Evolutionary conservation across 2,888 invertebrate genomes (phyloP).

Genomic region (Drosophila melanosoma): DNA sequence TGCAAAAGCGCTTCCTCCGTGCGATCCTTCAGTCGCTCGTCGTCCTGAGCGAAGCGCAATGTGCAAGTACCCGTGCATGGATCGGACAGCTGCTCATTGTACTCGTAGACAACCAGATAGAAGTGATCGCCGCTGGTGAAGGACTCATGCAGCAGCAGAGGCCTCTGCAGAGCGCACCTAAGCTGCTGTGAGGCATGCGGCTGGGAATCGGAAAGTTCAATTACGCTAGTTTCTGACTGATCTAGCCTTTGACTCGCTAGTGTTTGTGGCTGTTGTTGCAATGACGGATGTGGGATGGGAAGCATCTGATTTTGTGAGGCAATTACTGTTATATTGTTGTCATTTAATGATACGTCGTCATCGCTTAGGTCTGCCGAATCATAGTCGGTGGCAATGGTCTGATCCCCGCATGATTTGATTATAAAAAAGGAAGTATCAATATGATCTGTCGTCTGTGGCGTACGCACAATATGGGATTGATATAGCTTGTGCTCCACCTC

Average conservation of each 20-base stretch:
- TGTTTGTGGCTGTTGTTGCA: background rate
- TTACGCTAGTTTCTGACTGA: background rate
- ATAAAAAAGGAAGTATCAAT: constrained; percentile 38
- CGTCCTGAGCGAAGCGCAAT: constrained; percentile 42
- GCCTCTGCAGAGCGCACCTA: background rate
- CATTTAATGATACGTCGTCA: constrained; percentile 16
- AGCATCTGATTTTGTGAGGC: constrained; percentile 1
- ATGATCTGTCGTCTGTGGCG: background rate
- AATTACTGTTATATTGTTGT: constrained; percentile 34
- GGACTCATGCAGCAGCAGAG: constrained; percentile 35
- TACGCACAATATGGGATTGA: background rate
- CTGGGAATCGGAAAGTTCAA: constrained; percentile 36
- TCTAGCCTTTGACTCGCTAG: background rate
- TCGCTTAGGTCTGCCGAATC: constrained; percentile 26
- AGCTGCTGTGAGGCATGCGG: background rate
- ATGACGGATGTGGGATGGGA: background rate
- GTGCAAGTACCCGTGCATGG: constrained; percentile 49
- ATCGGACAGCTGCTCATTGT: constrained; percentile 4
- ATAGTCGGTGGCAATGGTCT: background rate
- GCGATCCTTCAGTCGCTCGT: constrained; percentile 48
- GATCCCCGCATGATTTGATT: constrained; percentile 10
- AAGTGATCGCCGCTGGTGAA: constrained; percentile 20
- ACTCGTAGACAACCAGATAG: constrained; percentile 54
- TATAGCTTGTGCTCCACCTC: constrained; percentile 34
- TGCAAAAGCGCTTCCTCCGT: constrained; percentile 31